These are phyloP conservation scores for Trissoscelio sp. DNA, from an alignment of 2,888 invertebrate genomes.

Conservation along the genomic window DNA sequence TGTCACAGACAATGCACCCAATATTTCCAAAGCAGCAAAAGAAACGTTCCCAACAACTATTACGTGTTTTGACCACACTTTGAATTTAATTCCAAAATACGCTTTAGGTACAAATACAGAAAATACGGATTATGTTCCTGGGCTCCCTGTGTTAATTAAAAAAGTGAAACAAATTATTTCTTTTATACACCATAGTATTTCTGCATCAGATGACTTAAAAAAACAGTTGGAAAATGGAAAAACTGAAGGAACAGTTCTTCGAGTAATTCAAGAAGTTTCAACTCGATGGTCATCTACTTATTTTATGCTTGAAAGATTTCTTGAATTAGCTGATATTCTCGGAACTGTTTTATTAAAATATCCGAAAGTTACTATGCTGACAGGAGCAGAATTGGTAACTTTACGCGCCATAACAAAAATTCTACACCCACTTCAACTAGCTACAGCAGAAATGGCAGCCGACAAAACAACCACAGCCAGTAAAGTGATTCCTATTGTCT, in stretches of 20 bases:
- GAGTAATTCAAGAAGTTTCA: conserved; percentile 45
- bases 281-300: conserved; percentile 51
- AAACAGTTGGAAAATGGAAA: conserved; percentile 43
- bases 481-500: conserved; percentile 37
- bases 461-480: conserved; percentile 31
- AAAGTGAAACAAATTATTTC: conserved; percentile 65
- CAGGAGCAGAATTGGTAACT: conserved; percentile 29
- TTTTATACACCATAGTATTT: conserved; percentile 28
- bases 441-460: conserved; percentile 23
- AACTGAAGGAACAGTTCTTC: conserved; percentile 36
- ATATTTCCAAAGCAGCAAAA: conserved; percentile 59
- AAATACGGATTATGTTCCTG: conserved; percentile 30
- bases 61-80: conserved; percentile 62
- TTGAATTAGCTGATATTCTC: conserved; percentile 29
- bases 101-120: conserved; percentile 39
- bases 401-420: conserved; percentile 18
- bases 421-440: conserved; percentile 31
- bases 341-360: conserved; percentile 21
- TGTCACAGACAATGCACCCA: conserved; percentile 64
- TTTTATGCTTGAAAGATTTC: conserved; percentile 51
- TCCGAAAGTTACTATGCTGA: conserved; percentile 28
- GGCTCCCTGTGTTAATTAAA: conserved; percentile 38
- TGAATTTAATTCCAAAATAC: conserved; percentile 65
- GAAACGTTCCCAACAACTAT: conserved; percentile 47
- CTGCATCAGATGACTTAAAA: conserved; percentile 47